Base-by-base conservation (phyloP, 2,888 invertebrate species). In the Lycia hirtaria region DNA sequence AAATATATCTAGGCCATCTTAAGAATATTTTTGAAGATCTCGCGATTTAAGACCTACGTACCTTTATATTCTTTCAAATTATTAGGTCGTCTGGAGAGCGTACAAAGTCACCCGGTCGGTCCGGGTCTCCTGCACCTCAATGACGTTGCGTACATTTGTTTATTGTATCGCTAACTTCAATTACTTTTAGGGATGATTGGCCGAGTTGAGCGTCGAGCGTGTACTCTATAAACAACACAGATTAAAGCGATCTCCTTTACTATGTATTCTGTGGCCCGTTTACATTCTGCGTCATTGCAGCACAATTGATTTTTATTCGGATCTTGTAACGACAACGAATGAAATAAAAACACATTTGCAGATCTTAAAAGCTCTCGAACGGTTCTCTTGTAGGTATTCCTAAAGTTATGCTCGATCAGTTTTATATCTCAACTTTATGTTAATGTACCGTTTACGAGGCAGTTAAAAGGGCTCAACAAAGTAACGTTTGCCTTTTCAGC, bases 81-180 rank as follows among this genome's bases (percentile, higher is more conserved):
- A 78, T 77, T 78, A 76, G 85, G 85, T 80, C 85, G 88, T 89
- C 88, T 88, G 75, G 88, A 88, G 89, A 87, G 72, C 88, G 65
- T 60, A 67, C 83, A 88, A 89, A 84, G 88, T 88, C 84, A 85
- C 73, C 75, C 76, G 81, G 83, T 76, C 83, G 78, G 64, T 72
- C 76, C 80, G 78, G 64, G 72, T 76, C 80, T 76, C 76, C 64
- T 73, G 69, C 77, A 78, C 68, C 73, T 80, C 80, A 75, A 65
- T 68, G 68, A 68, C 66, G 58, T 66, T 64, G 68, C 67, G 69
- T 72, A 66, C 68, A 68, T 69, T 66, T 64, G 57, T 68, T 62
- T 65, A 62, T 62, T 68, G 65, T 65, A 64, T 55, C 58, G 56
- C 64, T 54, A 60, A 60, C 60, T 65, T 64, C 63, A 65, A 67